phyloP scores from a whole-genome alignment of 2,113 vertebrate genomes.

The Peromyscus californicus region DNA sequence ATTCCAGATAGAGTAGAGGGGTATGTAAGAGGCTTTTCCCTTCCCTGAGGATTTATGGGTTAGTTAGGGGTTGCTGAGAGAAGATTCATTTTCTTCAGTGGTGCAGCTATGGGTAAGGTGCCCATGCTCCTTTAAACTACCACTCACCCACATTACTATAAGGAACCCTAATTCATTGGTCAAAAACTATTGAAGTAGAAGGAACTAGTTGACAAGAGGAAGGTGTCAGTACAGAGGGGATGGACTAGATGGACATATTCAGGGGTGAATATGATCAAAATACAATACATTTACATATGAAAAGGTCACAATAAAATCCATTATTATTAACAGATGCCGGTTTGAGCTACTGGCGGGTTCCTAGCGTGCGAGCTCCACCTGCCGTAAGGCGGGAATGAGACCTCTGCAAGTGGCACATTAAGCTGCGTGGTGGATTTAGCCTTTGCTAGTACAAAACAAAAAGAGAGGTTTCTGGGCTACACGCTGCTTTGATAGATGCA shows the following conservation, averaged over 20 bases:
- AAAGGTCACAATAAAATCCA: not conserved
- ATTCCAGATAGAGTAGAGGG: not conserved
- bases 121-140: not conserved
- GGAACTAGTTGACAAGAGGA: not conserved
- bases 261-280: not conserved
- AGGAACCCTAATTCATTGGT: not conserved
- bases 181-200: not conserved
- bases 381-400: too few relatives aligned
- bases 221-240: not conserved
- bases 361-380: too few relatives aligned
- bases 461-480: too few relatives aligned
- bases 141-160: not conserved
- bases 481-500: too few relatives aligned
- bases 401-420: too few relatives aligned
- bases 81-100: not conserved
- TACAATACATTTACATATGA: not conserved
- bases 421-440: too few relatives aligned
- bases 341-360: too few relatives aligned
- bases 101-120: not conserved
- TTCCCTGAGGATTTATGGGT: not conserved
- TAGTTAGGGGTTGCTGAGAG: not conserved
- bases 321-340: not conserved
- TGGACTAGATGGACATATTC: too few relatives aligned
- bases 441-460: too few relatives aligned
- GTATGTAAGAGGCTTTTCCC: not conserved